These are phyloP conservation scores for Pyrocephalus nanus DNA, from an alignment of 2,797 vertebrate species.

Conservation along the genomic window DNA sequence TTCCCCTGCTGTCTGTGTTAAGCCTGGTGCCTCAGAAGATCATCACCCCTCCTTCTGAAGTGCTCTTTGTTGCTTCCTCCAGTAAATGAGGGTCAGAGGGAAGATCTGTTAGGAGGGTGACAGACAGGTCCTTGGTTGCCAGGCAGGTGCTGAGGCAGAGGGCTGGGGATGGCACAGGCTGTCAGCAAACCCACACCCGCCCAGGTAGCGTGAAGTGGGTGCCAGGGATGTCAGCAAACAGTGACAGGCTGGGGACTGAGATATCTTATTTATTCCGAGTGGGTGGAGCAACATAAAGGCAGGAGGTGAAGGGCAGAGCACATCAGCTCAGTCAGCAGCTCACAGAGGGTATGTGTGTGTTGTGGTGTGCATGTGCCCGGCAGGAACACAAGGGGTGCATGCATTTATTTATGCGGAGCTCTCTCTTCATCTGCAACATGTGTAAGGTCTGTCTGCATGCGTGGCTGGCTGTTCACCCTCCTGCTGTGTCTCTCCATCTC, in stretches of 20 bases:
- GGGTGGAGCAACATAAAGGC: background rate
- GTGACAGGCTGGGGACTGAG: background rate
- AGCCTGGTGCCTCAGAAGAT: accelerated
- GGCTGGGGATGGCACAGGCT: background rate
- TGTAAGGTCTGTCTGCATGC: background rate
- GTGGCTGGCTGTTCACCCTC: background rate
- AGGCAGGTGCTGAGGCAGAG: background rate
- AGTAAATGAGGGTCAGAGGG: background rate
- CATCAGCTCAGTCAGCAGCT: background rate
- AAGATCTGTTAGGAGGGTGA: background rate
- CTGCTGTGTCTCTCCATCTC: background rate
- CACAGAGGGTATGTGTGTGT: accelerated
- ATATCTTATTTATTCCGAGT: background rate
- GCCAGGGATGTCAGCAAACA: background rate
- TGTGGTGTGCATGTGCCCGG: background rate
- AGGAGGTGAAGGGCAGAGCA: background rate
- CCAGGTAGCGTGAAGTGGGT: background rate
- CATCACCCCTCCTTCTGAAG: background rate
- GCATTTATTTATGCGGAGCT: background rate
- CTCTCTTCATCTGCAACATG: background rate
- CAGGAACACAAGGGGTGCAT: background rate
- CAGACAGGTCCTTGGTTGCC: background rate
- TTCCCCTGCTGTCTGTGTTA: background rate
- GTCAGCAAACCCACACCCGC: background rate
- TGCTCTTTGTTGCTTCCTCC: background rate